A percentile compares a stretch with the other conserved stretches of the same genome.
Conservation (phyloP, 2,888 invertebrate species). For the Phalangium opilio region DNA sequence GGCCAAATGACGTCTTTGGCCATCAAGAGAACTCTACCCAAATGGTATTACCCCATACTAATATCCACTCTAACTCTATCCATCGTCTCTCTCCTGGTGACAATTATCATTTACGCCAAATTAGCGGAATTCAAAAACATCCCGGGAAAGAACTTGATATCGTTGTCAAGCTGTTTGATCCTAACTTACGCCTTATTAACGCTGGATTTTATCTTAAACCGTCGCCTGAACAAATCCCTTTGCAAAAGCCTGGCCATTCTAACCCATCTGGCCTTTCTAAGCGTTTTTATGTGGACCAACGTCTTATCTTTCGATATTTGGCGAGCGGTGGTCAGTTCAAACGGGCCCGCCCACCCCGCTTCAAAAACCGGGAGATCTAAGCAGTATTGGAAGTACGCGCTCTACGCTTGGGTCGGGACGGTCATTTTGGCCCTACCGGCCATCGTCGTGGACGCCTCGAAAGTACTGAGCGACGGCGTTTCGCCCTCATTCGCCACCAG, state of each 20-base stretch:
- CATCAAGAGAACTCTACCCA: too few species aligned
- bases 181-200: constrained; percentile 15
- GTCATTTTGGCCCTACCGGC: constrained; percentile 9
- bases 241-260: constrained; percentile 24
- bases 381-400: constrained; percentile 13
- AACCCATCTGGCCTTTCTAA: constrained; percentile 28
- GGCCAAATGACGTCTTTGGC: too few species aligned
- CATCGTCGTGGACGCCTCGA: constrained; percentile 8
- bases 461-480: constrained; percentile 8
- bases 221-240: background rate
- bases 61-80: constrained; percentile 2
- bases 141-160: constrained; percentile 17
- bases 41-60: too few species aligned
- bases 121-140: constrained; percentile 15
- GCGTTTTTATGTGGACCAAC: constrained; percentile 32
- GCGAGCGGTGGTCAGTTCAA: constrained; percentile 22
- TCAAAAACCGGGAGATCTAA: background rate
- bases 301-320: constrained; percentile 30
- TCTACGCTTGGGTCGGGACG: constrained; percentile 14
- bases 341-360: constrained; percentile 2
- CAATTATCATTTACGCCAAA: constrained; percentile 6
- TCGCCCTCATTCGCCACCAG: constrained; percentile 13
- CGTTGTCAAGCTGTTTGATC: constrained; percentile 16
- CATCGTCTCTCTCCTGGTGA: constrained; percentile 6
- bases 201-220: constrained; percentile 8